A percentile compares a stretch with the other conserved stretches of the same genome.
Conservation (phyloP, 2,888 invertebrate genomes). For the Tribolium freemani region DNA sequence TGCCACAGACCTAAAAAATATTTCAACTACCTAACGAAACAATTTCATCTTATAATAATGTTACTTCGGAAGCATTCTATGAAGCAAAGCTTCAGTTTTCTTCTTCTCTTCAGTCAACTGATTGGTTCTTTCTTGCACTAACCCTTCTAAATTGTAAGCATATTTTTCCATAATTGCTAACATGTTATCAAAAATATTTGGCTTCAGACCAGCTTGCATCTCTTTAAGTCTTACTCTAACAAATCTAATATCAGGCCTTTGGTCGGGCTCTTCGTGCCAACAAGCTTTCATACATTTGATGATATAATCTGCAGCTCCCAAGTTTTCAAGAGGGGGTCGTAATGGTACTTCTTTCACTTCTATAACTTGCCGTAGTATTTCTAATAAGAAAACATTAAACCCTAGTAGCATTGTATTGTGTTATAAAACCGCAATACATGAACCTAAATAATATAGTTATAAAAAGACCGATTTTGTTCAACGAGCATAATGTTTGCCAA, state of each 20-base stretch:
- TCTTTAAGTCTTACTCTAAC: slow-evolving; percentile 84
- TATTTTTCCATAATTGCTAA: slow-evolving; percentile 93
- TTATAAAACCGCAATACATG: no score
- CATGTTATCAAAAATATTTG: slow-evolving; percentile 92
- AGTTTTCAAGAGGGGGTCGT: slow-evolving; percentile 77
- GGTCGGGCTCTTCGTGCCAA: slow-evolving; percentile 87
- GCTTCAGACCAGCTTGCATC: slow-evolving; percentile 84
- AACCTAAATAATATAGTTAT: no score
- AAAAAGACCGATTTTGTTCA: no score
- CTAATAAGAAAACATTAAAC: slow-evolving; percentile 55
- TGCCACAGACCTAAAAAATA: slow-evolving; percentile 78
- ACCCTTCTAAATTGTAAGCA: slow-evolving; percentile 86
- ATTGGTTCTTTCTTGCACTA: slow-evolving; percentile 87
- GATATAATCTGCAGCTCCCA: slow-evolving; percentile 83
- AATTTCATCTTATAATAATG: no score
- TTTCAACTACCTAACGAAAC: background rate
- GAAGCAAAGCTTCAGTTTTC: slow-evolving; percentile 85
- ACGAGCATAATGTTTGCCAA: no score
- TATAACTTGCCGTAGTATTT: slow-evolving; percentile 67
- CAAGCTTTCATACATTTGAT: slow-evolving; percentile 81
- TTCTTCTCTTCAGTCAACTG: slow-evolving; percentile 87
- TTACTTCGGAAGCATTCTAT: slow-evolving; percentile 89
- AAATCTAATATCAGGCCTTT: slow-evolving; percentile 82
- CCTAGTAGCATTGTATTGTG: no score
- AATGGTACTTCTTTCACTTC: slow-evolving; percentile 66